These are phyloP conservation scores for Pristionchus exspectatus DNA, from an alignment of 2,888 invertebrate genomes.

Conservation along the genomic window DNA sequence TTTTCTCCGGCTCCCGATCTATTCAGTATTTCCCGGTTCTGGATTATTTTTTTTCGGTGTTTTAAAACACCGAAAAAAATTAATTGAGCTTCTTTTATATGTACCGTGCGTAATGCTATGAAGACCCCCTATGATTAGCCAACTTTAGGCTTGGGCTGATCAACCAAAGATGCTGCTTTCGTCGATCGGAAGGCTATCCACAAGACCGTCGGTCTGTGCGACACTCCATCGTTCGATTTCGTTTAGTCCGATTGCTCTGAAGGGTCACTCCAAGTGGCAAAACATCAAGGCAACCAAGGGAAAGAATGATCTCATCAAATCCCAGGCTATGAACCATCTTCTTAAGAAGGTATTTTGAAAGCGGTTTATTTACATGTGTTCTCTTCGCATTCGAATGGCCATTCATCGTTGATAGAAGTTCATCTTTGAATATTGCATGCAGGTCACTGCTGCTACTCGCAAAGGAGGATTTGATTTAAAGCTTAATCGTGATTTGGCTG, in stretches of 20 bases:
- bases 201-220: not conserved
- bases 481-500: conserved; percentile 71
- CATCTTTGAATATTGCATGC: not conserved
- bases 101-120: not conserved
- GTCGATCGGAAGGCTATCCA: conserved; percentile 3
- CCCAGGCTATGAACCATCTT: conserved; percentile 68
- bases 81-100: not conserved
- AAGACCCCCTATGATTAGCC: not conserved
- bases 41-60: no score
- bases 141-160: conserved; percentile 28
- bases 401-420: not conserved
- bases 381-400: not conserved
- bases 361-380: not conserved
- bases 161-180: conserved; percentile 42
- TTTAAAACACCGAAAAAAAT: not conserved
- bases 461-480: conserved; percentile 74
- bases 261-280: conserved; percentile 78
- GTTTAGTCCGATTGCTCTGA: conserved; percentile 57
- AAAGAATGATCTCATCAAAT: conserved; percentile 72
- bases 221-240: conserved; percentile 14
- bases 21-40: not conserved
- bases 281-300: conserved; percentile 76
- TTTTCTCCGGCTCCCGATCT: not conserved
- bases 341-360: conserved; percentile 63
- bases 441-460: conserved; percentile 64